Evolutionary conservation across 2,113 vertebrate species (phyloP).

Genomic region (Colinus virginianus): DNA sequence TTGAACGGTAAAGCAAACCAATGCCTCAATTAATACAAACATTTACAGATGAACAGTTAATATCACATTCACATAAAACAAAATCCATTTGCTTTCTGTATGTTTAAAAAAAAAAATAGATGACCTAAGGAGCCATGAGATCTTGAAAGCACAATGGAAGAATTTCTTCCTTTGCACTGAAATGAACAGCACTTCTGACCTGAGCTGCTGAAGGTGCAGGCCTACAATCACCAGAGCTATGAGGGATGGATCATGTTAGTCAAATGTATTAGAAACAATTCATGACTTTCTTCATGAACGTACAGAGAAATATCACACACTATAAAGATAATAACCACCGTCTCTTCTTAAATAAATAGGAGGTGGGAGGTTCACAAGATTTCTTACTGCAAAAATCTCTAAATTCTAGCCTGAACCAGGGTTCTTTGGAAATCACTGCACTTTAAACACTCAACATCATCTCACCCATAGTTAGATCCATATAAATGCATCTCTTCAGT

Average conservation of each 20-base stretch:
- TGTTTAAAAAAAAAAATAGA: background rate
- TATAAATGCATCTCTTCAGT: background rate
- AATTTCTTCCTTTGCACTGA: background rate
- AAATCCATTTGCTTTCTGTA: background rate
- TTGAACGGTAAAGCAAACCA: conserved; percentile 32
- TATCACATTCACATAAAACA: conserved; percentile 9
- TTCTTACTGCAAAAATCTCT: conserved; percentile 1
- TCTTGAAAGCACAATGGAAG: background rate
- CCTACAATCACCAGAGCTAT: background rate
- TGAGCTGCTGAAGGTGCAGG: background rate
- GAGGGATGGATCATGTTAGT: background rate
- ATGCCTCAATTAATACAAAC: conserved; percentile 11
- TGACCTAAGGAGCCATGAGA: background rate
- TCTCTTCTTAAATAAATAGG: background rate
- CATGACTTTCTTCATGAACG: background rate
- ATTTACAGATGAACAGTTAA: background rate
- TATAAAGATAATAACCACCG: background rate
- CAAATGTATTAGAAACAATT: background rate
- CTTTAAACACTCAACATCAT: conserved; percentile 5
- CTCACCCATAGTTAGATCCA: conserved; percentile 1
- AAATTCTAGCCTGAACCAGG: background rate
- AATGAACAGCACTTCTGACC: background rate
- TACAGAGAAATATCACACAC: background rate
- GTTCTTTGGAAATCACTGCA: conserved; percentile 11
- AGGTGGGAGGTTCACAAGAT: background rate